Conservation (phyloP, 2,888 invertebrate species). For the Oscheius sp. region DNA sequence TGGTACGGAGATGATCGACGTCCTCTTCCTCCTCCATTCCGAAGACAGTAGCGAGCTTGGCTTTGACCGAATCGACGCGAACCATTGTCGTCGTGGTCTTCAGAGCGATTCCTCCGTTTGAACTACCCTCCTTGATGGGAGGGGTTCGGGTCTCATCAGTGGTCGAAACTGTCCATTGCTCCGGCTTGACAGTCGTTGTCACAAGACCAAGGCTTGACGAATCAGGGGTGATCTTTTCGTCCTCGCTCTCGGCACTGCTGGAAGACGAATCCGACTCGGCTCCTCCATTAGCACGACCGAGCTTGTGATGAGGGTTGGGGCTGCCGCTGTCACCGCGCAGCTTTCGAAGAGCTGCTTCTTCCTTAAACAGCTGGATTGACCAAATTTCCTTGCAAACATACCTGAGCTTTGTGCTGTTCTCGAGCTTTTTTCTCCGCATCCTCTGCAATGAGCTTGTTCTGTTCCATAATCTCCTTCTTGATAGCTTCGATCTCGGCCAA, state of each 20-base stretch:
- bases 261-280: constrained; percentile 13
- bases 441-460: constrained; percentile 41
- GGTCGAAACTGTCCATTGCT: constrained; percentile 7
- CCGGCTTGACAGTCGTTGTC: constrained; percentile 28
- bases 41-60: constrained; percentile 62
- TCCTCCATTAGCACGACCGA: constrained; percentile 52
- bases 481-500: constrained; percentile 83
- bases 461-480: constrained; percentile 74
- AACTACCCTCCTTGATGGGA: background rate
- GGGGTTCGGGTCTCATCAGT: constrained; percentile 3
- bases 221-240: constrained; percentile 24
- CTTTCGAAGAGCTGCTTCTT: constrained; percentile 59
- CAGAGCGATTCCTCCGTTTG: constrained; percentile 9
- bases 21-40: constrained; percentile 65
- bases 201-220: constrained; percentile 14
- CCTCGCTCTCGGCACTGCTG: constrained; percentile 39
- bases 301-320: constrained; percentile 65
- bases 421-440: constrained; percentile 67
- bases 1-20: constrained; percentile 31
- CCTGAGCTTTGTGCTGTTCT: constrained; percentile 50
- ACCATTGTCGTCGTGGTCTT: background rate
- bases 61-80: background rate
- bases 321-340: constrained; percentile 61
- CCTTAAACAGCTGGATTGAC: constrained; percentile 36
- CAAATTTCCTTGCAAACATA: background rate